Conservation (phyloP, 1,140 invertebrate species). For the Drosophila littoralis region DNA sequence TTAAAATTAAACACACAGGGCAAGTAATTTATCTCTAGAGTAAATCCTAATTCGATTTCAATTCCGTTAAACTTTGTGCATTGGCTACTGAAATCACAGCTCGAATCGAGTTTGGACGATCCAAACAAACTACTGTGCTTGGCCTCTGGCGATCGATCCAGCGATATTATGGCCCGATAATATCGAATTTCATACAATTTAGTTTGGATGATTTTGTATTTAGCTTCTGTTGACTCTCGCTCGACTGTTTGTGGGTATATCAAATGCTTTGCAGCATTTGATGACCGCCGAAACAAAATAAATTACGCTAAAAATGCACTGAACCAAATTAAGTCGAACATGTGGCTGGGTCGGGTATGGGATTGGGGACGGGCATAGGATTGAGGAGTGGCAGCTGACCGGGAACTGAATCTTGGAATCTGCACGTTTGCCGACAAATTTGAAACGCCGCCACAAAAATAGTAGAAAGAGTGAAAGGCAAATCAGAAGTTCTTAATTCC, state of each 20-base stretch:
- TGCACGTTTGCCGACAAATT: slow-evolving; percentile 52
- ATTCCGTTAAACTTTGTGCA: slow-evolving; percentile 39
- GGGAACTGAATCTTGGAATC: slow-evolving; percentile 27
- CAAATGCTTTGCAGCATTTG: slow-evolving; percentile 35
- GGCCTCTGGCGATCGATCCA: not conserved
- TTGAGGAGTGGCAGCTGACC: no score
- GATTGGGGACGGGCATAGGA: not conserved
- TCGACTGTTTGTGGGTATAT: slow-evolving; percentile 34
- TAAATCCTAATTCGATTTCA: not conserved
- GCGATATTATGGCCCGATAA: slow-evolving; percentile 33
- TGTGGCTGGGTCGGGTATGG: slow-evolving; percentile 29
- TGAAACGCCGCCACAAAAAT: slow-evolving; percentile 68
- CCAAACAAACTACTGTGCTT: slow-evolving; percentile 37
- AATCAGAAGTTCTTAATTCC: slow-evolving; percentile 77
- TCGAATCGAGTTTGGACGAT: slow-evolving; percentile 1
- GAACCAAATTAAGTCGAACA: slow-evolving; percentile 76
- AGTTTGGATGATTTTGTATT: slow-evolving; percentile 35
- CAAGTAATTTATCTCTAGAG: not conserved
- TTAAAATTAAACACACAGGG: not conserved
- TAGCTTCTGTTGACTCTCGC: slow-evolving; percentile 68
- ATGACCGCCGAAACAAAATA: slow-evolving; percentile 7
- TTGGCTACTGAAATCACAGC: slow-evolving; percentile 39
- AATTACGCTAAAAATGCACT: slow-evolving; percentile 57
- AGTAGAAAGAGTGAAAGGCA: slow-evolving; percentile 78
- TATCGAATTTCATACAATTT: slow-evolving; percentile 66